Evolutionary conservation across 2,113 vertebrate species (phyloP).

Genomic region (Turnix velox): DNA sequence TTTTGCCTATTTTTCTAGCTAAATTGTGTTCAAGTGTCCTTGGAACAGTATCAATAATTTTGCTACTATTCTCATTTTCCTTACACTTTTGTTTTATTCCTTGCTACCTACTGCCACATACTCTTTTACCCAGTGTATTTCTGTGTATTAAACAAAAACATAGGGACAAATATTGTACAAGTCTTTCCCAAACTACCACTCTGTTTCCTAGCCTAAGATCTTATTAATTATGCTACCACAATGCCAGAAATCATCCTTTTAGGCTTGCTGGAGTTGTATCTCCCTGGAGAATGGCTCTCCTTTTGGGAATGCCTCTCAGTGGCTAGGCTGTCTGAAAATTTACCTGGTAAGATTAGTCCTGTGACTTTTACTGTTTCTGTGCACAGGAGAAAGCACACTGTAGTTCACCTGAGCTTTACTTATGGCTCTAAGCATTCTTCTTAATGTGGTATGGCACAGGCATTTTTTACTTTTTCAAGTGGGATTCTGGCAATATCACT

Average conservation of each 20-base stretch:
- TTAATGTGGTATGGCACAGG: background rate
- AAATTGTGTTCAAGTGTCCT: background rate
- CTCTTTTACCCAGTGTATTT: background rate
- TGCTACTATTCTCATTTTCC: background rate
- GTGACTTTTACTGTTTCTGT: background rate
- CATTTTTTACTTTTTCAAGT: background rate
- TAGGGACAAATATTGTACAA: background rate
- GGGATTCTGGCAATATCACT: background rate
- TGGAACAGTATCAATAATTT: background rate
- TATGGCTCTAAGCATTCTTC: background rate
- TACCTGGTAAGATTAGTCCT: background rate
- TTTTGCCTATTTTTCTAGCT: background rate
- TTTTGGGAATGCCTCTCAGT: background rate
- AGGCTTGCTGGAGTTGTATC: background rate
- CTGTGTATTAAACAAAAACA: background rate
- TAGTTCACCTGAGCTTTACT: background rate
- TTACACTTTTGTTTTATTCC: background rate
- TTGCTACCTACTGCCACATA: background rate
- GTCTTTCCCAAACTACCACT: background rate
- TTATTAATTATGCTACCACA: background rate
- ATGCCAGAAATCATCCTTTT: background rate
- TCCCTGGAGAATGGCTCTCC: background rate
- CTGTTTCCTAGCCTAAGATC: background rate
- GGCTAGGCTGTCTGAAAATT: background rate
- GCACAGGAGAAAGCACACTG: background rate